Evolutionary conservation across 2,888 invertebrate genomes (phyloP).

Genomic region (Drosophila lutescens): DNA sequence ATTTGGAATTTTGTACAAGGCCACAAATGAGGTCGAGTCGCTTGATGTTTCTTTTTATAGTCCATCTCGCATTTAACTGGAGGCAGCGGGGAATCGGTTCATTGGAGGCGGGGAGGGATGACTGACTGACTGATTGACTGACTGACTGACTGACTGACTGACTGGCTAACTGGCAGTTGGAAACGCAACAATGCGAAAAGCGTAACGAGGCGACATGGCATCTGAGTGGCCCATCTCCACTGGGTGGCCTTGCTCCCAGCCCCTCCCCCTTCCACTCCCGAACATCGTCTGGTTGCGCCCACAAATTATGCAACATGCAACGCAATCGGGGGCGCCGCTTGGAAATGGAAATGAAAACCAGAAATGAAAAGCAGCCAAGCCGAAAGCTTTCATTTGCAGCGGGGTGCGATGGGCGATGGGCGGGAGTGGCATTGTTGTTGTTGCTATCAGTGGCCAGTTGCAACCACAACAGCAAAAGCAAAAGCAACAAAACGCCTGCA

Average conservation of each 20-base stretch:
- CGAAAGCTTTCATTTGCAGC: constrained; percentile 67
- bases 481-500: constrained; percentile 22
- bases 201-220: constrained; percentile 58
- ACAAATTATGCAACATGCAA: constrained; percentile 73
- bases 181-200: constrained; percentile 74
- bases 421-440: constrained; percentile 12
- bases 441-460: constrained; percentile 55
- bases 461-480: constrained; percentile 38
- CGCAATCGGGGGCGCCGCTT: constrained; percentile 42
- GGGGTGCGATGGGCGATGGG: constrained; percentile 2
- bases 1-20: constrained; percentile 73
- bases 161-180: constrained; percentile 54
- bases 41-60: constrained; percentile 40
- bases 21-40: constrained; percentile 56
- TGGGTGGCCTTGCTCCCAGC: constrained; percentile 32
- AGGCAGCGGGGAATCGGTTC: constrained; percentile 29
- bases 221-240: constrained; percentile 31
- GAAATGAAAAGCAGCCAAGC: constrained; percentile 76
- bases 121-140: constrained; percentile 19
- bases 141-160: constrained; percentile 40
- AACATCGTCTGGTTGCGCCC: constrained; percentile 67
- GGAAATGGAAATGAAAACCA: constrained; percentile 70
- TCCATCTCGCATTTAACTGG: constrained; percentile 27
- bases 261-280: constrained; percentile 33
- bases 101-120: constrained; percentile 28